Evolutionary conservation across 2,113 vertebrate genomes (phyloP).

Genomic region (Hoplias malabaricus): DNA sequence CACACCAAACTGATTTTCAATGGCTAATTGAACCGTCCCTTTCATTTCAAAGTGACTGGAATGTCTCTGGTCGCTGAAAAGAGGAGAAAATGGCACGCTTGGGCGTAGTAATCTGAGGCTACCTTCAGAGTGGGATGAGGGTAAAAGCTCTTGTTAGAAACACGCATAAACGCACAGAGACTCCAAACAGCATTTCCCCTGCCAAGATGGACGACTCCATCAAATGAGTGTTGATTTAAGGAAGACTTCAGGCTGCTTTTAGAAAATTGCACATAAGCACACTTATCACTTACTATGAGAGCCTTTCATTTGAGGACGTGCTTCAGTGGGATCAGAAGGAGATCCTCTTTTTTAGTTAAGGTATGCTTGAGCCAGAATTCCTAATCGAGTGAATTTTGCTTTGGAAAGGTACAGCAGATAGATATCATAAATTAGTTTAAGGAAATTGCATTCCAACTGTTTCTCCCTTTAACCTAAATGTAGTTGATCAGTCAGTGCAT

Average conservation of each 20-base stretch:
- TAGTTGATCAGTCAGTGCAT: no score
- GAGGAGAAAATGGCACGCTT: not conserved
- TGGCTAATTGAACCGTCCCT: conserved; percentile 68
- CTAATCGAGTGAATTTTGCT: not conserved
- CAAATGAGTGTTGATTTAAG: not conserved
- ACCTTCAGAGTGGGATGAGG: not conserved
- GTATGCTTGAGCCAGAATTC: not conserved
- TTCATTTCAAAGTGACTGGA: conserved; percentile 67
- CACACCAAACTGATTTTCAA: conserved; percentile 68
- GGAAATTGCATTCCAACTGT: no score
- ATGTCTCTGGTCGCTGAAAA: conserved; percentile 3
- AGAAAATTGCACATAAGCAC: not conserved
- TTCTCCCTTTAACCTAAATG: no score
- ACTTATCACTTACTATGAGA: not conserved
- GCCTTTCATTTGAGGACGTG: not conserved
- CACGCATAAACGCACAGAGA: not conserved
- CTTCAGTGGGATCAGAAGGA: not conserved
- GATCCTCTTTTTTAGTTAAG: not conserved
- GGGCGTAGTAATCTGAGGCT: not conserved
- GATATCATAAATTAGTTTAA: no score
- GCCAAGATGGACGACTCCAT: not conserved
- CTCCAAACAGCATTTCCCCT: not conserved
- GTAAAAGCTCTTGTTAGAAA: not conserved
- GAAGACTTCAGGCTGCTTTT: not conserved
- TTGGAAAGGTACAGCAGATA: not conserved